Conservation (phyloP, 1,140 invertebrate genomes). For the Drosophila tropicalis region DNA sequence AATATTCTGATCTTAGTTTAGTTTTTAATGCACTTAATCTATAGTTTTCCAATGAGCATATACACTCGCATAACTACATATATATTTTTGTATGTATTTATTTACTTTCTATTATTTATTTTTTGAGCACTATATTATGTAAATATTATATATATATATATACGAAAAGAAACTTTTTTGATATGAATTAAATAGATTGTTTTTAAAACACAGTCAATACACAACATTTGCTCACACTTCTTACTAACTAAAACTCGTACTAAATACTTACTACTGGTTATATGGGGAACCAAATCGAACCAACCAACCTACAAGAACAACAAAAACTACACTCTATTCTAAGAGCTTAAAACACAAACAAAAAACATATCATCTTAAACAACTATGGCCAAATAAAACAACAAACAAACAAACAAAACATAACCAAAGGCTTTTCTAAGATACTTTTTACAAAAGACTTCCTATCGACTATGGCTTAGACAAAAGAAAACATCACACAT, state of each 20-base stretch:
- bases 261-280: constrained; percentile 41
- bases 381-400: constrained; percentile 35
- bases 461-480: constrained; percentile 50
- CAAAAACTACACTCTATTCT: constrained; percentile 46
- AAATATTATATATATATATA: constrained; percentile 56
- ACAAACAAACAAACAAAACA: constrained; percentile 25
- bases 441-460: constrained; percentile 67
- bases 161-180: constrained; percentile 46
- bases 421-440: constrained; percentile 65
- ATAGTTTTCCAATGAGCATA: constrained; percentile 37
- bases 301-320: constrained; percentile 24
- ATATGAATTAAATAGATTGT: constrained; percentile 60
- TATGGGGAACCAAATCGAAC: constrained; percentile 47
- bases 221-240: constrained; percentile 20
- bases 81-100: constrained; percentile 64
- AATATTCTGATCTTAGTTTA: constrained; percentile 37
- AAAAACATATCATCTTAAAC: constrained; percentile 53
- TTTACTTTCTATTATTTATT: constrained; percentile 43
- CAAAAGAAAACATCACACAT: constrained; percentile 35
- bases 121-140: constrained; percentile 62
- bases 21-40: constrained; percentile 49
- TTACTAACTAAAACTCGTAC: constrained; percentile 34
- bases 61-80: constrained; percentile 26
- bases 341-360: constrained; percentile 61
- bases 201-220: constrained; percentile 24